Percentiles rank a stretch among this genome's conserved stretches.
Evolutionary conservation across 2,113 vertebrate genomes (phyloP).

Genomic region (Chloropsis hardwickii): DNA sequence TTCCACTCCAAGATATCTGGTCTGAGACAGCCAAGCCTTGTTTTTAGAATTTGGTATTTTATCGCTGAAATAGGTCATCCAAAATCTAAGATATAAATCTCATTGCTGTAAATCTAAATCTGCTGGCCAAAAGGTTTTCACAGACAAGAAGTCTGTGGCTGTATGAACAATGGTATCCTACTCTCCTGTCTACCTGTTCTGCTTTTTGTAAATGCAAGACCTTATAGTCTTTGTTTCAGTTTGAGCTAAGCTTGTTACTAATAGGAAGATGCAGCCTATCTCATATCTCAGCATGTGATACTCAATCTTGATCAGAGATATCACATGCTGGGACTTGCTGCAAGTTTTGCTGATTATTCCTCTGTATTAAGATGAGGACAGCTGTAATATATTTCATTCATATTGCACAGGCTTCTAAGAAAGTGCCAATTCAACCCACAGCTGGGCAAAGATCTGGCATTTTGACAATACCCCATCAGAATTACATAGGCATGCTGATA

Average conservation of each 20-base stretch:
- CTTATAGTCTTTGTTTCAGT: background rate
- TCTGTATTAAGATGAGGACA: slow-evolving; percentile 61
- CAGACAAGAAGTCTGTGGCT: background rate
- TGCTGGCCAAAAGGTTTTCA: background rate
- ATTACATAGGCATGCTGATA: slow-evolving; percentile 49
- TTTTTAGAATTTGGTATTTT: background rate
- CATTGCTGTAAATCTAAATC: background rate
- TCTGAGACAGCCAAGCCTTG: background rate
- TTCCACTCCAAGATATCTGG: background rate
- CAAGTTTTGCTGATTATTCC: slow-evolving; percentile 49
- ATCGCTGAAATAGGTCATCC: background rate
- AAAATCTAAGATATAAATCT: background rate
- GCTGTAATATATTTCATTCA: slow-evolving; percentile 55
- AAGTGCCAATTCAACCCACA: slow-evolving; percentile 55
- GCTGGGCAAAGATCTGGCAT: slow-evolving; percentile 52
- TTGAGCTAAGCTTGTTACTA: slow-evolving; percentile 29
- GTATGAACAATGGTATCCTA: background rate
- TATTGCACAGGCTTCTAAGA: slow-evolving; percentile 11
- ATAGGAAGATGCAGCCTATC: slow-evolving; percentile 30
- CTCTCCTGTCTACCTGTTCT: background rate
- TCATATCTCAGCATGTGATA: slow-evolving; percentile 41
- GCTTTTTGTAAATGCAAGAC: background rate
- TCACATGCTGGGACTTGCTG: slow-evolving; percentile 33
- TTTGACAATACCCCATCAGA: slow-evolving; percentile 52
- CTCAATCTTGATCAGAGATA: slow-evolving; percentile 37